phyloP scores from a whole-genome alignment of 1,140 invertebrate genomes.

The Drosophila nikananu region DNA sequence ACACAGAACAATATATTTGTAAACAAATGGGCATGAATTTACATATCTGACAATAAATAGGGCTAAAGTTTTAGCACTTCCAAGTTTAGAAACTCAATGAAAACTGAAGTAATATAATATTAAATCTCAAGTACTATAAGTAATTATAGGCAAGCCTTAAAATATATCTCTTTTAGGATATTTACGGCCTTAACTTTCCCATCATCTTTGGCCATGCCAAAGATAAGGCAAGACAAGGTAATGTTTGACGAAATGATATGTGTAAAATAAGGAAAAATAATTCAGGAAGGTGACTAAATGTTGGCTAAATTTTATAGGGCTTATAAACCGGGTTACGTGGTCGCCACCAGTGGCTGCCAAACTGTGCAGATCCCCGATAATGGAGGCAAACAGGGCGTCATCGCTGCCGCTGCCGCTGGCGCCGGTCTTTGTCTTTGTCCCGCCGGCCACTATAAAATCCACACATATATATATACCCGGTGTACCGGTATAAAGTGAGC shows the following conservation, averaged over 20 bases:
- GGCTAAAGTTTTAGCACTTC: no score
- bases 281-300: background rate
- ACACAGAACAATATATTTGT: background rate
- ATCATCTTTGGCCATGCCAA: no score
- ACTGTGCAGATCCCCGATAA: conserved; percentile 53
- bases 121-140: no score
- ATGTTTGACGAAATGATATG: background rate
- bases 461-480: background rate
- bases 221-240: no score
- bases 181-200: no score
- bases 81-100: no score
- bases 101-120: no score
- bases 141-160: no score
- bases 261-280: background rate
- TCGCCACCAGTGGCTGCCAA: conserved; percentile 23
- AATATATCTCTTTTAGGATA: no score
- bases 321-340: conserved; percentile 50
- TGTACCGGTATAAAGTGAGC: no score
- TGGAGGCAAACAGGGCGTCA: conserved; percentile 60
- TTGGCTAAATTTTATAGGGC: conserved; percentile 14
- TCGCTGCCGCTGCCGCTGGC: conserved; percentile 49
- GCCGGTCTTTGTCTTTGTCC: conserved; percentile 59
- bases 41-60: no score
- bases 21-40: background rate
- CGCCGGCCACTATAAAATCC: conserved; percentile 28